phyloP scores from a whole-genome alignment of 2,113 vertebrate species.

The Chinchilla lanigera region DNA sequence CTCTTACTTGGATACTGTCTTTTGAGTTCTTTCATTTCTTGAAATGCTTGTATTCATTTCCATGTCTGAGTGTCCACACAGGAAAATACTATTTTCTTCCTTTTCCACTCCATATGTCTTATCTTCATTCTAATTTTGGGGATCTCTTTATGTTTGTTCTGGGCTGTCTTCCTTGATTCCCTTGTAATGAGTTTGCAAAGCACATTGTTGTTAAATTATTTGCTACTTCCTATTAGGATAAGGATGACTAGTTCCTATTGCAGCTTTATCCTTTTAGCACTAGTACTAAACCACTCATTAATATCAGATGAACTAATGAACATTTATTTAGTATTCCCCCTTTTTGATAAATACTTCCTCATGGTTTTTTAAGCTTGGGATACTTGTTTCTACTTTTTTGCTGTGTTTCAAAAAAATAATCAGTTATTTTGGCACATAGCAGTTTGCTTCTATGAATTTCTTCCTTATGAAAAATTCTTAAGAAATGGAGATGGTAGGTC shows the following conservation, averaged over 20 bases:
- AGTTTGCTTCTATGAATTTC: background rate
- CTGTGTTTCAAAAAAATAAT: background rate
- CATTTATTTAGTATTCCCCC: background rate
- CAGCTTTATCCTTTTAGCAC: background rate
- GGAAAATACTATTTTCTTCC: background rate
- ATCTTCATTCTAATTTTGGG: background rate
- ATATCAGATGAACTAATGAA: background rate
- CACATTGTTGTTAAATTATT: background rate
- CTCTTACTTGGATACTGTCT: background rate
- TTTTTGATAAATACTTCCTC: conserved; percentile 34
- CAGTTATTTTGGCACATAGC: background rate
- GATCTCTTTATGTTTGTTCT: background rate
- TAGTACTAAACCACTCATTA: background rate
- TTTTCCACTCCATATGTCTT: background rate
- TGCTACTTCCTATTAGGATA: background rate
- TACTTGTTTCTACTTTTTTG: background rate
- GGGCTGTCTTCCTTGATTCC: background rate
- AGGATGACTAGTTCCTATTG: background rate
- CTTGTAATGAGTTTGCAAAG: background rate
- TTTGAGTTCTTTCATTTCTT: background rate
- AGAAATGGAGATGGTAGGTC: conserved; percentile 29
- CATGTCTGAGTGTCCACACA: background rate
- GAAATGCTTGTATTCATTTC: background rate
- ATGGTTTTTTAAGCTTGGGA: background rate
- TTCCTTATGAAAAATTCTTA: background rate